Base-by-base conservation (phyloP, 2,888 invertebrate genomes). In the Anoplius nigerrimus region DNA sequence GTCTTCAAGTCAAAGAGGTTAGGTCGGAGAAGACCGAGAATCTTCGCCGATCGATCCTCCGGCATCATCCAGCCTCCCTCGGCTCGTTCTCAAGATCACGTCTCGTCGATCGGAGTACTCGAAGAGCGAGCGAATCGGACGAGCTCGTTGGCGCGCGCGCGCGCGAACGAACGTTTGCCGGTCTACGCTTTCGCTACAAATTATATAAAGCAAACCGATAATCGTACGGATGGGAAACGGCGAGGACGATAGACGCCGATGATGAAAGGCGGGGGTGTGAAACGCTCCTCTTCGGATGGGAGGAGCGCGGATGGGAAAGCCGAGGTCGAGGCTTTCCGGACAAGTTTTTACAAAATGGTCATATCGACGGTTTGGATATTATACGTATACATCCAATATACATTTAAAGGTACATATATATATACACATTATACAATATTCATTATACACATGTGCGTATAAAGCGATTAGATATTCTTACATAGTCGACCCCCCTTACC, bases 241-340 rank as follows among this genome's bases (percentile, higher is more conserved):
- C 20, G 34, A 42, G 42, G 11, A 55, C 42, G 53, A 48, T 43
- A 54, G 53, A 20, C 22, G 11, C 11, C 11, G 8, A 2, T 3
- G 11, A 13, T 34, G 6, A 13, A 62, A 52, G 54, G 57, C n/a
- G n/a, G n/a, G n/a, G n/a, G n/a, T n/a, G n/a, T n/a, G n/a, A n/a
- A 51, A 42, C 11, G 62, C 58, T 51, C n/a, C n/a, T n/a, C n/a
- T n/a, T n/a, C n/a, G 54, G 13, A 18, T 16, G 34, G 20, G 15
- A 42, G 69, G 62, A 66, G 72, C 42, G 65, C n/a, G 13, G 45
- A 45, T 58, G 16, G 66, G 66, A 62, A 69, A 65, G 72, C 69
- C 69, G 62, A 70, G 69, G 61, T 65, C 60, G 71, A 76, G 78
- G 75, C 73, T 82, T 79, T 78, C 76, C 72, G 74, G 76, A 75